phyloP scores from a whole-genome alignment of 2,888 invertebrate species.

The Lithophane ornitopus region DNA sequence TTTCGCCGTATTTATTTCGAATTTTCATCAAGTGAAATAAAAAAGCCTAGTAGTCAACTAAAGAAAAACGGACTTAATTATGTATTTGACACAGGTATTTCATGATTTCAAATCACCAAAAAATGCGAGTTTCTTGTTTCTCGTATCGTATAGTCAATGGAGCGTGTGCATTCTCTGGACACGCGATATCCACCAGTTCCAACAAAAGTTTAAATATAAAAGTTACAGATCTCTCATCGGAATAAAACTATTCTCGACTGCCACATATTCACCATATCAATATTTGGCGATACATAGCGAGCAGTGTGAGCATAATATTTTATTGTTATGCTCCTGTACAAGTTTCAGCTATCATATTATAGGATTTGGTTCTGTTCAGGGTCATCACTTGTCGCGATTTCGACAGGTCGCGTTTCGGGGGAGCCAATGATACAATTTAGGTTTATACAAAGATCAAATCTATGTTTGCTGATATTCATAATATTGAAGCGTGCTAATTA shows the following conservation, averaged over 20 bases:
- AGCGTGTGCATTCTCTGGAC: slow-evolving; percentile 1
- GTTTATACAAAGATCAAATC: slow-evolving; percentile 12
- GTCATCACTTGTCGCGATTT: slow-evolving; percentile 1
- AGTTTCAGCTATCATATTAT: slow-evolving; percentile 12
- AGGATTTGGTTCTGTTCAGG: slow-evolving; percentile 27
- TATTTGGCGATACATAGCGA: slow-evolving; percentile 22
- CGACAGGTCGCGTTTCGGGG: slow-evolving; percentile 1
- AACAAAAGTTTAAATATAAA: slow-evolving; percentile 48
- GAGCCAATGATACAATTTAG: slow-evolving; percentile 19
- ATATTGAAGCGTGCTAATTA: neutral
- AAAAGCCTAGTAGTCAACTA: neutral
- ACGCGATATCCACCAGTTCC: slow-evolving; percentile 14
- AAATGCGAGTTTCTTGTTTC: neutral
- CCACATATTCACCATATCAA: slow-evolving; percentile 35
- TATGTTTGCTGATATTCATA: slow-evolving; percentile 9
- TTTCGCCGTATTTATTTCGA: neutral
- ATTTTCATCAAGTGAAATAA: neutral
- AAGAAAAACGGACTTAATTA: neutral
- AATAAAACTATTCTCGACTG: slow-evolving; percentile 33
- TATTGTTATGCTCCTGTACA: slow-evolving; percentile 21
- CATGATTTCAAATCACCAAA: neutral
- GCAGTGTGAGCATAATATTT: slow-evolving; percentile 8
- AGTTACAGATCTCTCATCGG: slow-evolving; percentile 37
- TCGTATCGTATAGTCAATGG: slow-evolving; percentile 24
- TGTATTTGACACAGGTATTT: neutral